Evolutionary conservation across 2,888 invertebrate species (phyloP).

Genomic region (Metacarcinus magister): DNA sequence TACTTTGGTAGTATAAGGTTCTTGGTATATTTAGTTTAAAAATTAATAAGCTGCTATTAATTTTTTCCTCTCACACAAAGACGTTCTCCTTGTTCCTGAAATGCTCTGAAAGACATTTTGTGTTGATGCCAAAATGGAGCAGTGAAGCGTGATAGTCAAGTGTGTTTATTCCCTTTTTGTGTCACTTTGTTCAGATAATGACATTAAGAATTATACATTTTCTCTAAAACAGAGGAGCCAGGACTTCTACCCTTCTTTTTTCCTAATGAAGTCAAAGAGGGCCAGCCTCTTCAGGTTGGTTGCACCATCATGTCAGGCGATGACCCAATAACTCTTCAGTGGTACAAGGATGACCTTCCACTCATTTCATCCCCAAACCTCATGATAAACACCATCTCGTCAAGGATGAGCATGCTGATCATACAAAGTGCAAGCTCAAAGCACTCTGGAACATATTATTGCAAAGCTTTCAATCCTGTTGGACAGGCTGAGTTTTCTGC

Average conservation of each 20-base stretch:
- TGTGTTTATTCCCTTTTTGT: not conserved
- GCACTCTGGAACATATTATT: slow-evolving; percentile 88
- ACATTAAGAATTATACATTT: not conserved
- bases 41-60: not conserved
- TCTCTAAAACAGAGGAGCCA: slow-evolving; percentile 71
- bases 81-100: not conserved
- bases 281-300: slow-evolving; percentile 76
- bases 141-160: not conserved
- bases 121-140: not conserved
- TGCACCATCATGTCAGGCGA: slow-evolving; percentile 84
- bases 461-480: slow-evolving; percentile 87
- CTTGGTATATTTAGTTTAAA: not conserved
- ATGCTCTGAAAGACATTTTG: not conserved
- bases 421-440: slow-evolving; percentile 83
- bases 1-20: not conserved
- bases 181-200: not conserved
- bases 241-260: slow-evolving; percentile 80
- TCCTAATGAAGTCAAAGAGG: slow-evolving; percentile 77
- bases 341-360: slow-evolving; percentile 86
- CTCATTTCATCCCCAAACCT: slow-evolving; percentile 83
- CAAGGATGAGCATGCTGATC: slow-evolving; percentile 83
- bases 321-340: slow-evolving; percentile 84
- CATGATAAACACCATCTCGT: slow-evolving; percentile 83
- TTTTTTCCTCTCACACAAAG: not conserved
- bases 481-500: slow-evolving; percentile 85